Conservation (phyloP, 2,888 invertebrate genomes). For the Drosophila heteroneura region DNA sequence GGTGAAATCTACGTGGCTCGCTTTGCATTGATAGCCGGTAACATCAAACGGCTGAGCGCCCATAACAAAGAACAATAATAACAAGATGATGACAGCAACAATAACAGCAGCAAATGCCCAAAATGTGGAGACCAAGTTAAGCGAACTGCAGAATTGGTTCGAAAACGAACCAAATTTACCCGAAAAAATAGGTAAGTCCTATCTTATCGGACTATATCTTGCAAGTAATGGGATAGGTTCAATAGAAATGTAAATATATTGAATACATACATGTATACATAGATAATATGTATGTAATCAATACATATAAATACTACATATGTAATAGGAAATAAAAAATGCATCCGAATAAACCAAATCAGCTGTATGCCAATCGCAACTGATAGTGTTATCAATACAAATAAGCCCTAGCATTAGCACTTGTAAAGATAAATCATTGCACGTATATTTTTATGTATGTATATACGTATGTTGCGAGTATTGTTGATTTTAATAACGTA, state of each 20-base stretch:
- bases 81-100: slow-evolving; percentile 20
- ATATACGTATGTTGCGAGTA: neutral
- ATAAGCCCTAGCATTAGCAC: slow-evolving; percentile 2
- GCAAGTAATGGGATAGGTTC: slow-evolving; percentile 22
- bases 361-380: neutral
- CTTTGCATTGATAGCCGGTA: slow-evolving; percentile 7
- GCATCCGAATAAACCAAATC: slow-evolving; percentile 10
- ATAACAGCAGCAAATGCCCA: slow-evolving; percentile 5
- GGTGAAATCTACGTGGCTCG: slow-evolving; percentile 33
- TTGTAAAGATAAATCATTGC: slow-evolving; percentile 43
- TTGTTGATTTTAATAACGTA: neutral
- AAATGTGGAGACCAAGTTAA: slow-evolving; percentile 52
- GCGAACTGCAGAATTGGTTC: slow-evolving; percentile 72
- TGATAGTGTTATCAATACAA: slow-evolving; percentile 45
- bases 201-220: neutral
- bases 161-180: slow-evolving; percentile 72
- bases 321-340: neutral
- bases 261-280: neutral
- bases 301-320: neutral
- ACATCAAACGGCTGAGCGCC: neutral
- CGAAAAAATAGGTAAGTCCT: slow-evolving; percentile 70
- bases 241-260: neutral
- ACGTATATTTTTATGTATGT: neutral
- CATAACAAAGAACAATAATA: slow-evolving; percentile 10
- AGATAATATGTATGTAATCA: neutral